Percentiles rank a stretch among this genome's conserved stretches.
Conservation (phyloP, 2,113 vertebrate genomes). For the Solea solea region DNA sequence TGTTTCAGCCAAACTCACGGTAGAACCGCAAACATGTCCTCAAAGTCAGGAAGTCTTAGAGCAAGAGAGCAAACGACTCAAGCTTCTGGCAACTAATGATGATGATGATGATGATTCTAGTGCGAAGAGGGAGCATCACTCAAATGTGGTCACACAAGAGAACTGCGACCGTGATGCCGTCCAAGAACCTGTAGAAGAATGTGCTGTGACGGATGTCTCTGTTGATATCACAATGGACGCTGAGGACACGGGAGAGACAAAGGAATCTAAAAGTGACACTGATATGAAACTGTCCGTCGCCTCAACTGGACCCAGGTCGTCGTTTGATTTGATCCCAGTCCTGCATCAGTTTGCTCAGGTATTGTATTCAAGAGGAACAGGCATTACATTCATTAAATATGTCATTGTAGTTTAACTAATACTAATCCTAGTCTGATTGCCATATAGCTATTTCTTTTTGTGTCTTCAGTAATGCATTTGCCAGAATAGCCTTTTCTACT, state of each 20-base stretch:
- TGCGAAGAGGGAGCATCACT: background rate
- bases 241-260: background rate
- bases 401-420: no score
- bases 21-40: background rate
- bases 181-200: background rate
- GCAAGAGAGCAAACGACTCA: background rate
- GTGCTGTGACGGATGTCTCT: background rate
- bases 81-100: background rate
- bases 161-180: background rate
- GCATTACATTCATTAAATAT: no score
- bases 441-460: no score
- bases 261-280: background rate
- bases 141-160: background rate
- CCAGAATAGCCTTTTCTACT: no score
- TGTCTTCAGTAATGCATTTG: no score
- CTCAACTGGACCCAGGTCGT: slow-evolving; percentile 48
- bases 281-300: background rate
- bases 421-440: no score
- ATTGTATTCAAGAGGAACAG: background rate
- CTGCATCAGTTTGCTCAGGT: slow-evolving; percentile 36
- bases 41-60: slow-evolving; percentile 14
- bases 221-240: background rate
- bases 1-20: background rate
- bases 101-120: background rate
- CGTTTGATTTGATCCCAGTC: slow-evolving; percentile 67